Evolutionary conservation across 2,113 vertebrate species (phyloP).

Genomic region (Dolichotis patagonum): DNA sequence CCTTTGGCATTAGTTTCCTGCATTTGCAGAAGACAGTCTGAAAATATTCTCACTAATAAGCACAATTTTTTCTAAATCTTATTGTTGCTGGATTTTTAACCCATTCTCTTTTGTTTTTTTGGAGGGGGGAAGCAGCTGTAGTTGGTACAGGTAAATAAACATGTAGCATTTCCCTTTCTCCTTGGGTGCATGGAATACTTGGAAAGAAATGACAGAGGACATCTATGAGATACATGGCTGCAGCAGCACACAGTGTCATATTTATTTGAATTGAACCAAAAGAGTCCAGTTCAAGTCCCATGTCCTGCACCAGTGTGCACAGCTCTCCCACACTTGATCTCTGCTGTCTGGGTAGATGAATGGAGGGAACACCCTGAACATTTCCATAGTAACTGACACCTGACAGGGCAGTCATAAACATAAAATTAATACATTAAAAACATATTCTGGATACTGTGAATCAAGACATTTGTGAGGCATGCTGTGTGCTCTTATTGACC

Average conservation of each 20-base stretch:
- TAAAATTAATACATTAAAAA: constrained; percentile 1
- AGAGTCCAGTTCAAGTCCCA: neutral
- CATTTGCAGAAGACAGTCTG: neutral
- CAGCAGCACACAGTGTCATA: fast-evolving
- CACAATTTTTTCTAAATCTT: neutral
- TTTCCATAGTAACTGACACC: neutral
- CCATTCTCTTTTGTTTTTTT: neutral
- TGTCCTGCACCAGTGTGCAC: neutral
- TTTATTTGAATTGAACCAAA: neutral
- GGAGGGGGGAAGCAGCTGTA: neutral
- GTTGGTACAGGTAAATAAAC: neutral
- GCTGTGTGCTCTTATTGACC: neutral
- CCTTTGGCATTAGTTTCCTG: neutral
- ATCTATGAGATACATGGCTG: neutral
- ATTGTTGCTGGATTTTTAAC: neutral
- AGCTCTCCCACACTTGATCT: neutral
- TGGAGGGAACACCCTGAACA: neutral
- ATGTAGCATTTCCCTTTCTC: neutral
- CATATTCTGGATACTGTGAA: neutral
- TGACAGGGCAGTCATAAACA: neutral
- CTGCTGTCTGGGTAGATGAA: neutral
- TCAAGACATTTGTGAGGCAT: neutral
- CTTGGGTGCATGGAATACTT: neutral
- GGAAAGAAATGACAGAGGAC: neutral
- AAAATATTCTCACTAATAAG: neutral